Conservation (phyloP, 2,113 vertebrate species). For the Ceyx margarethae region DNA sequence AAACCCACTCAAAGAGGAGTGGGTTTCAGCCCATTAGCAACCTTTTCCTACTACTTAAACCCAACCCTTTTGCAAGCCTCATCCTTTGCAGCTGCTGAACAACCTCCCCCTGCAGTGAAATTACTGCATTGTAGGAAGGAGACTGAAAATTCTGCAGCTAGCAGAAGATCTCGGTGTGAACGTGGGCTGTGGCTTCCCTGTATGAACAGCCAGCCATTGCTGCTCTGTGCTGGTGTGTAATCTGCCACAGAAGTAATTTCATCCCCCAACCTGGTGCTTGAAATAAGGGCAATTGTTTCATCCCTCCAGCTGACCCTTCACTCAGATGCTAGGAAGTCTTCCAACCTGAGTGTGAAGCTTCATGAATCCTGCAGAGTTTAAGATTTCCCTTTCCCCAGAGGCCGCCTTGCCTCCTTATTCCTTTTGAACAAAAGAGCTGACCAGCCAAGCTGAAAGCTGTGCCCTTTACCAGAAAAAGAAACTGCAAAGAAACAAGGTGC, state of each 20-base stretch:
- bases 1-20: not conserved
- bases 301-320: accelerated
- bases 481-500: not conserved
- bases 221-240: not conserved
- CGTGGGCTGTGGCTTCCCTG: not conserved
- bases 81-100: not conserved
- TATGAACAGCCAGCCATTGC: not conserved
- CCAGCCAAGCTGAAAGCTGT: constrained; percentile 11
- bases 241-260: not conserved
- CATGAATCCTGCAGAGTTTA: not conserved
- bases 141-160: constrained; percentile 8
- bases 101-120: not conserved
- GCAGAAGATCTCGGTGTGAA: not conserved
- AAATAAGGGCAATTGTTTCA: not conserved
- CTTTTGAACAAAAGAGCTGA: not conserved
- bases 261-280: not conserved
- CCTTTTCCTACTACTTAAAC: not conserved
- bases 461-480: not conserved
- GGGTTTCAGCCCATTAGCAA: not conserved
- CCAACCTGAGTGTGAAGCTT: not conserved
- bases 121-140: not conserved
- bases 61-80: not conserved
- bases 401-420: not conserved
- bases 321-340: not conserved
- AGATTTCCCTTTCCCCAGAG: not conserved